A percentile compares a stretch with the other conserved stretches of the same genome.
These are phyloP conservation scores for Allobates femoralis DNA, from an alignment of 2,797 vertebrate genomes.

Conservation along the genomic window DNA sequence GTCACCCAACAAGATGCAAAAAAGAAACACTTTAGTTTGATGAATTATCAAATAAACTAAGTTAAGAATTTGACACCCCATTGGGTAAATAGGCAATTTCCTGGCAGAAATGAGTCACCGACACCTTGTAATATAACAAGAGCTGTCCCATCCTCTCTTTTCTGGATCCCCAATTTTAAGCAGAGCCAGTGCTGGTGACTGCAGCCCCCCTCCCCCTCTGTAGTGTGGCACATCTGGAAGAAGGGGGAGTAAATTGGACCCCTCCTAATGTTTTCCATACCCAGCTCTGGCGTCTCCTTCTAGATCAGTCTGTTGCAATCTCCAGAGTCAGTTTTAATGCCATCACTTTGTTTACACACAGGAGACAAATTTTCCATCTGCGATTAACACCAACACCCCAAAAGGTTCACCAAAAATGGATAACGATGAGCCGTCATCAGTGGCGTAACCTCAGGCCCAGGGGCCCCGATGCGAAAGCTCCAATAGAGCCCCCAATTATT, in stretches of 20 bases:
- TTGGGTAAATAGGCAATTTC: not conserved
- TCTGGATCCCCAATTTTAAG: not conserved
- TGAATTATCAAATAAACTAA: not conserved
- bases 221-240: constrained; percentile 56
- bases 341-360: constrained; percentile 53
- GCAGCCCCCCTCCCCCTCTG: not conserved
- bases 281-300: constrained; percentile 49
- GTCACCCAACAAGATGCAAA: not conserved
- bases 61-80: not conserved
- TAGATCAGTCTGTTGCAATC: constrained; percentile 53
- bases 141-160: not conserved
- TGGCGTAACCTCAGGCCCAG: too few relatives aligned
- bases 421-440: too few relatives aligned
- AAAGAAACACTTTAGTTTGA: not conserved
- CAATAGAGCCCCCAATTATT: too few relatives aligned
- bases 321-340: constrained; percentile 53
- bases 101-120: not conserved
- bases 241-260: constrained; percentile 50
- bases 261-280: constrained; percentile 60
- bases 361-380: constrained; percentile 12
- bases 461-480: too few relatives aligned
- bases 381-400: not conserved
- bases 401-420: too few relatives aligned
- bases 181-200: not conserved
- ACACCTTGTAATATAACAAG: not conserved